Evolutionary conservation across 2,113 vertebrate genomes (phyloP), one percentile per base, ranked within the genome.

Genomic region (Okapia johnstoni): DNA sequence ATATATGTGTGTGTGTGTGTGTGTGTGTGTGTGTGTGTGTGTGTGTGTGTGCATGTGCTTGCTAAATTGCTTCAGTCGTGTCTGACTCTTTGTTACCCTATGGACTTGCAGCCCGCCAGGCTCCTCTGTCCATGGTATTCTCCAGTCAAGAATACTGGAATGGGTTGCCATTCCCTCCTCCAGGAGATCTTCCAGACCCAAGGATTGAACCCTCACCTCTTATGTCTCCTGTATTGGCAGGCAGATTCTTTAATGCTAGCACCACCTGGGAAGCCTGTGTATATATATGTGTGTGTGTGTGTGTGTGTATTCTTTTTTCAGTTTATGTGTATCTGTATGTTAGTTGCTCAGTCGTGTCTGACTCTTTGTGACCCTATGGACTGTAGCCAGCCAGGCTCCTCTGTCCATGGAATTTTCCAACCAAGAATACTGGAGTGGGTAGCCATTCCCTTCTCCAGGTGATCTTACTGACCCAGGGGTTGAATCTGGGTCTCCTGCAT

Each of bases 1-100:
- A 0, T 79, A 0, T 79, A 0, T 79, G 1, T 77, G 7, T 77
- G 40, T 46, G 76, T 48, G 14, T 28, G 3, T 77, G 2, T 76
- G 13, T 46, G 3, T 46, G 73, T 26, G 6, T 77, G 26, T 4
- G 6, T 77, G 26, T 4, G 14, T 28, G 3, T 50, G 46, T 77
- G 2, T 76, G 13, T 46, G 3, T 46, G 40, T 26, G 6, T 77
- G 26, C 8, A 1, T 19, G 28, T 50, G 14, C 46, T 1, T 50
- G 46, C 70, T 43, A 26, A 43, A 26, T 26, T 43, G 36, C 23
- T 26, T 76, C 40, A 76, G 0, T 7, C 26, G 23, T 7, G 23
- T 76, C 23, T 1, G 3, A 26, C n/a, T 70, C 66, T 70, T 40
- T 23, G 66, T n/a, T 23, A 70, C n/a, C 19, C 5, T 23, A 23